These are phyloP conservation scores for Eristalis arbustorum DNA, from an alignment of 2,888 invertebrate species.

Conservation along the genomic window DNA sequence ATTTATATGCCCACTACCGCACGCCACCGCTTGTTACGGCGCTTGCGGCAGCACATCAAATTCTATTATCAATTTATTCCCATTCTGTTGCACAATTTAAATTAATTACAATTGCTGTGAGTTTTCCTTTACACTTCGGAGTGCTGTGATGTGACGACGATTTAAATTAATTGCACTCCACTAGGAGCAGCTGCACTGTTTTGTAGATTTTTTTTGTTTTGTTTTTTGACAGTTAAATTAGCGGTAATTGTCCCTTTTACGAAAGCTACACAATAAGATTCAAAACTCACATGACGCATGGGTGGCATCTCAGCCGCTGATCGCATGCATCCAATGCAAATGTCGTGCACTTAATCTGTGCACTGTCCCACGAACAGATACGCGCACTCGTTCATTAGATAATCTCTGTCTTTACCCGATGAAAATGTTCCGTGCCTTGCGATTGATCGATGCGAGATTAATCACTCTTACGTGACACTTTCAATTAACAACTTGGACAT, in stretches of 20 bases:
- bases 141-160: background rate
- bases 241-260: background rate
- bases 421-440: background rate
- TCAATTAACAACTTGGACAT: background rate
- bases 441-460: background rate
- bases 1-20: background rate
- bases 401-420: background rate
- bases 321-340: background rate
- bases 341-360: slow-evolving; percentile 15
- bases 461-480: slow-evolving; percentile 11
- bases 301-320: background rate
- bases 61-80: slow-evolving; percentile 30
- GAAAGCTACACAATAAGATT: background rate
- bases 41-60: background rate
- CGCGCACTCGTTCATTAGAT: background rate
- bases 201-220: background rate
- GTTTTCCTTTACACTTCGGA: background rate
- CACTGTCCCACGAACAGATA: background rate
- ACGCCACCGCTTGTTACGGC: no score
- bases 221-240: background rate
- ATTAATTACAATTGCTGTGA: background rate
- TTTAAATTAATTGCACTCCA: background rate
- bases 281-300: background rate
- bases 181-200: background rate
- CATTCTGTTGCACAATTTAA: slow-evolving; percentile 1